Evolutionary conservation across 1,140 invertebrate species (phyloP), one percentile per base, ranked within the genome.

Genomic region (Portunus trituberculatus): DNA sequence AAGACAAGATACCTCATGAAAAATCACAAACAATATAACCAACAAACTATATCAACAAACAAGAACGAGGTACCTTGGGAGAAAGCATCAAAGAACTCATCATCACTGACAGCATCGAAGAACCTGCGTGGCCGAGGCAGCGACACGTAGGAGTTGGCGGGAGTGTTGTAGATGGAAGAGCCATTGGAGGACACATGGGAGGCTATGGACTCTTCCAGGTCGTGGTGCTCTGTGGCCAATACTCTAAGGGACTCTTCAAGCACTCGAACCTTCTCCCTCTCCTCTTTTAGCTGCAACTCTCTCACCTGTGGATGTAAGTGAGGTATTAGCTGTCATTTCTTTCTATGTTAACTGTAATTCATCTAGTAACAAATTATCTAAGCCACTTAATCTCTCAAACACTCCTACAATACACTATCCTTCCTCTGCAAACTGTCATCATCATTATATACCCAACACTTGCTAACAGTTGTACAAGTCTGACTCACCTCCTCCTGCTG

Each of bases 171-270:
- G 45, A 96, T 96, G 83, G 96, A 93, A 6, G 94, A 93, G 59
- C 45, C 96, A 88, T 82, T 95, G 89, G 96, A 95, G 16, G 97
- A 96, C 14, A 96, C 96, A 91, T 95, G 97, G 52, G 96, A 96
- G 28, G 97, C 97, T 31, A 98, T 97, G 3, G 98, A 98, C 96
- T 98, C 97, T 96, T 98, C 98, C 3, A 98, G 96, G 4, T 98
- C 98, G 96, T 98, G 98, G 96, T 98, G 98, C 95, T 98, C 98
- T 59, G 97, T 97, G 0, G 98, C 98, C 31, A 98, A 96, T 20
- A 98, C 98, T 93, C 98, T 97, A 0, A 98, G 96, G 0, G 98
- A 97, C 96, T 98, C 98, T 96, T 98, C 98, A 32, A 98, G 96
- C 1, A 98, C 98, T 16, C 98, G 97, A 96, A 98, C 98, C 87